phyloP scores from a whole-genome alignment of 2,113 vertebrate genomes.

The Hydrochoerus hydrochaeris region DNA sequence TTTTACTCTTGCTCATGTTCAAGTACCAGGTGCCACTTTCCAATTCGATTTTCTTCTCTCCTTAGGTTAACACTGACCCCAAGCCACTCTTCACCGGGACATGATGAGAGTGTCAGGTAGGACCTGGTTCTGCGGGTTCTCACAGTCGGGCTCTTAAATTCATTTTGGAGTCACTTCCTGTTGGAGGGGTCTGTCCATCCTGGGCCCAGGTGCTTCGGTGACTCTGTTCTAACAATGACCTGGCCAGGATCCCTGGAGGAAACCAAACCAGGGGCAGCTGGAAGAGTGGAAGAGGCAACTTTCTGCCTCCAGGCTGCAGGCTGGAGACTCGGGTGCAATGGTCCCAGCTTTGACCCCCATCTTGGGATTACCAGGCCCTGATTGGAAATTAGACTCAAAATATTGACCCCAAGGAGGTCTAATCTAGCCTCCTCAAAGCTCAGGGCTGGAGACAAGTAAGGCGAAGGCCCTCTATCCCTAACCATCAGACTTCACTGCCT shows the following conservation, averaged over 20 bases:
- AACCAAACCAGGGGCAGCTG: background rate
- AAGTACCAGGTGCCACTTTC: background rate
- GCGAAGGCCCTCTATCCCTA: background rate
- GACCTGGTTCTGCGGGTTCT: background rate
- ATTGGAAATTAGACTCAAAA: background rate
- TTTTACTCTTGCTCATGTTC: background rate
- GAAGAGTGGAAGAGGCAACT: background rate
- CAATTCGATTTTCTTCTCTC: conserved; percentile 25
- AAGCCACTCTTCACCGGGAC: background rate
- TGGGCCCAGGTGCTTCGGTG: background rate
- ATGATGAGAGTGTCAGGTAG: conserved; percentile 76
- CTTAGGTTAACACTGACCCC: background rate
- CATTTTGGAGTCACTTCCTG: background rate
- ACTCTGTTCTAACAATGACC: background rate
- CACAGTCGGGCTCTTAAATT: background rate
- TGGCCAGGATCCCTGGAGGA: background rate
- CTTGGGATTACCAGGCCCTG: background rate
- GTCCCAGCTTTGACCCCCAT: background rate
- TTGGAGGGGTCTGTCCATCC: background rate
- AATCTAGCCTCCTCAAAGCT: background rate
- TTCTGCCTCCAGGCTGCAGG: background rate
- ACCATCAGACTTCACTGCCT: background rate
- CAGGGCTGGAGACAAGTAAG: background rate
- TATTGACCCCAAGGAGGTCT: background rate
- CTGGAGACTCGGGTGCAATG: background rate